Base-by-base conservation (phyloP, 2,113 vertebrate genomes). In the Rhineura floridana region DNA sequence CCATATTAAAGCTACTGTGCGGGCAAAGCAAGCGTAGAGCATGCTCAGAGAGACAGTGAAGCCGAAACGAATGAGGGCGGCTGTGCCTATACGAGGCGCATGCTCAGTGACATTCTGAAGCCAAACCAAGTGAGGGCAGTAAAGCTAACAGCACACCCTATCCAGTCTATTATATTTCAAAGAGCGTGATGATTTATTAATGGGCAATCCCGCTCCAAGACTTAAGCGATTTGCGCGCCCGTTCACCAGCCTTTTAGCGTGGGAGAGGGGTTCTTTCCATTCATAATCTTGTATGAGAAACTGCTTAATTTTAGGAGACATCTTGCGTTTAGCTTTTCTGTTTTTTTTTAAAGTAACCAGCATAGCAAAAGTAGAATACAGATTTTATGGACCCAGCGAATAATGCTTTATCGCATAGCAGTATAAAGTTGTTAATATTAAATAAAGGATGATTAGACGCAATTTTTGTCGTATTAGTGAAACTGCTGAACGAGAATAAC, bases 51-150 rank as follows among this genome's bases (percentile, higher is more conserved):
- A 7, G 52, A 23, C 30, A 6, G 6, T 81, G 88, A 89, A 85
- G 83, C 42, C 46, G 0, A 30, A 25, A 2, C 1, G 7, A 10
- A 1, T 3, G n/a, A 15, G 21, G 36, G 17, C 50, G 21, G 55
- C 8, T 13, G 42, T 33, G 25, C 28, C 78, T 11, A 0, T 15
- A 0, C 0, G 0, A 0, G 0, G n/a, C 55, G 59, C 86, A 25
- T 10, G 86, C 85, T 77, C 88, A 59, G 44, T 15, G 55, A 5
- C 4, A 12, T 23, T 52, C n/a, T 63, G 81, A 83, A 67, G n/a
- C 28, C 65, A 4, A 50, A 87, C 5, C 3, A 25, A 33, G 33
- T 33, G 3, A 42, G 25, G 59, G 25, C 42, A 65, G 44, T 23
- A 8, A 8, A 0, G 33, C 3, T 5, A 13, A 25, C 21, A 1